Conservation (phyloP, 2,113 vertebrate species). For the Bos taurus region DNA sequence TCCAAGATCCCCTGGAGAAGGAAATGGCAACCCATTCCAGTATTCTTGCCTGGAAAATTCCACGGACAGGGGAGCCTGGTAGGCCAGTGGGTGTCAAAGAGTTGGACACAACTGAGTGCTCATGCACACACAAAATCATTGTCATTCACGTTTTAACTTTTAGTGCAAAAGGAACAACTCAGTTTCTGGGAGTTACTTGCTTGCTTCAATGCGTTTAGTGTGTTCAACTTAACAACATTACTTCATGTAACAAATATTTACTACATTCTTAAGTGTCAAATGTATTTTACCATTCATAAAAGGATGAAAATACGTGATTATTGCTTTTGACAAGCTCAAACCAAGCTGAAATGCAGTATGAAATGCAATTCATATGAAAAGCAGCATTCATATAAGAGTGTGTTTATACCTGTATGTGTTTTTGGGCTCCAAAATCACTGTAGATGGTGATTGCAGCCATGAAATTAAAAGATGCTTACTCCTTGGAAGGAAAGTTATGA, state of each 20-base stretch:
- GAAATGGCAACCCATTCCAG: not conserved
- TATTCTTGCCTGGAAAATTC: not conserved
- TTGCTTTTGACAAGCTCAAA: not conserved
- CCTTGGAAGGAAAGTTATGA: too few species aligned
- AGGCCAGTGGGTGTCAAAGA: not conserved
- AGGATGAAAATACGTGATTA: not conserved
- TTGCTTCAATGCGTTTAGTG: not conserved
- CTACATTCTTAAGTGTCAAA: not conserved
- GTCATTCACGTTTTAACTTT: not conserved
- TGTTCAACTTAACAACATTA: not conserved
- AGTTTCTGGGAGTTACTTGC: not conserved
- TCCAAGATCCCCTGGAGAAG: not conserved
- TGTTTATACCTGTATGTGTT: not conserved
- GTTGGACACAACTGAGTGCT: not conserved
- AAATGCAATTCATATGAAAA: not conserved
- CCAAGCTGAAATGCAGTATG: not conserved
- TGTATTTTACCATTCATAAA: not conserved
- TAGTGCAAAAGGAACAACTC: not conserved
- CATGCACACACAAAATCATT: not conserved
- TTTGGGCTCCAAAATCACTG: too few species aligned
- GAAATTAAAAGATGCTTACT: too few species aligned
- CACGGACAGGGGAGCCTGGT: fast-evolving
- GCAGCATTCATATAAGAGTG: not conserved
- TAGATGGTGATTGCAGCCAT: too few species aligned
- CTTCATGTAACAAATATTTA: not conserved